phyloP scores from a whole-genome alignment of 1,140 invertebrate genomes.

The Macrobrachium nipponense region DNA sequence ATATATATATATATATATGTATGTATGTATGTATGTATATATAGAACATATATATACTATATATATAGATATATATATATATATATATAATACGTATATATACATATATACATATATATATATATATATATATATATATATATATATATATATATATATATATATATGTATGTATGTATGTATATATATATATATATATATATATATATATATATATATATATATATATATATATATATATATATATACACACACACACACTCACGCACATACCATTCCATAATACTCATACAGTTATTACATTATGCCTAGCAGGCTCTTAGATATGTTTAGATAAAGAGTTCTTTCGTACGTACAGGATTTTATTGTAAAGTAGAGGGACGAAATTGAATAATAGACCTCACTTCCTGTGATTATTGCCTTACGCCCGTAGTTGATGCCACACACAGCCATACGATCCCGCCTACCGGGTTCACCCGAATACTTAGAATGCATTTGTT shows the following conservation, averaged over 20 bases:
- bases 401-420: too few species aligned
- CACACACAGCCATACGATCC: too few species aligned
- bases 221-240: conserved; percentile 1
- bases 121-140: not conserved
- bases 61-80: not conserved
- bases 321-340: not conserved
- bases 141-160: not conserved
- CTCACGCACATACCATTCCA: not conserved
- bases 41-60: not conserved
- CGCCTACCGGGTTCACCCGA: too few species aligned
- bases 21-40: too few species aligned
- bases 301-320: not conserved
- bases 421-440: too few species aligned
- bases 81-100: conserved; percentile 4
- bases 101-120: not conserved
- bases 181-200: not conserved
- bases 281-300: not conserved
- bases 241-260: not conserved
- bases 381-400: too few species aligned
- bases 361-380: too few species aligned
- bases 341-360: not conserved
- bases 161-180: not conserved
- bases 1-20: not conserved
- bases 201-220: conserved; percentile 2
- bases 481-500: too few species aligned